Evolutionary conservation across 2,888 invertebrate species (phyloP).

Genomic region (Sarcophaga rosellei): DNA sequence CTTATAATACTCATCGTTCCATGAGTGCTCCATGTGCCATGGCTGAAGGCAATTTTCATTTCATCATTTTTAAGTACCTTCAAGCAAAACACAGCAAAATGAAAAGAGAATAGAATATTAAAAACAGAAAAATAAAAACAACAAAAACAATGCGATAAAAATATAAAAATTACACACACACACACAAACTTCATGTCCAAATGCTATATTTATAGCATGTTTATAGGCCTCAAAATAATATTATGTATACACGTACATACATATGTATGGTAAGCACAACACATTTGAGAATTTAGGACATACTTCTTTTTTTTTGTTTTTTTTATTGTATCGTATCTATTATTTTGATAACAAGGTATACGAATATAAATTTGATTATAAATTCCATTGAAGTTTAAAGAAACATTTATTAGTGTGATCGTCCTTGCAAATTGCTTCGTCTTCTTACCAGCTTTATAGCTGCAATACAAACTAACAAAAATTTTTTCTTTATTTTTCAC

Average conservation of each 20-base stretch:
- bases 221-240: neutral
- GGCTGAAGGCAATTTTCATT: conserved; percentile 67
- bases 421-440: neutral
- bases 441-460: neutral
- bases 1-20: conserved; percentile 43
- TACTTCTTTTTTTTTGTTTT: neutral
- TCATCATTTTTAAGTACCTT: conserved; percentile 66
- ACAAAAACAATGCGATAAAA: neutral
- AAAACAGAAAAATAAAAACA: neutral
- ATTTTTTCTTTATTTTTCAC: no score
- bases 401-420: neutral
- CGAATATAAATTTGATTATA: neutral
- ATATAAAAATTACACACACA: neutral
- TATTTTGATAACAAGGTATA: neutral
- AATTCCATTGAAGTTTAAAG: neutral
- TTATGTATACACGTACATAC: neutral
- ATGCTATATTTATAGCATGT: neutral
- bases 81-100: conserved; percentile 50
- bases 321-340: neutral
- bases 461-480: neutral
- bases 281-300: neutral
- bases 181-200: conserved; percentile 9
- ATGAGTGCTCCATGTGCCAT: conserved; percentile 63
- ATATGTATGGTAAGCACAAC: neutral
- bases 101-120: conserved; percentile 51